Evolutionary conservation across 2,113 vertebrate species (phyloP).

Genomic region (Genyomyrus donnyi): DNA sequence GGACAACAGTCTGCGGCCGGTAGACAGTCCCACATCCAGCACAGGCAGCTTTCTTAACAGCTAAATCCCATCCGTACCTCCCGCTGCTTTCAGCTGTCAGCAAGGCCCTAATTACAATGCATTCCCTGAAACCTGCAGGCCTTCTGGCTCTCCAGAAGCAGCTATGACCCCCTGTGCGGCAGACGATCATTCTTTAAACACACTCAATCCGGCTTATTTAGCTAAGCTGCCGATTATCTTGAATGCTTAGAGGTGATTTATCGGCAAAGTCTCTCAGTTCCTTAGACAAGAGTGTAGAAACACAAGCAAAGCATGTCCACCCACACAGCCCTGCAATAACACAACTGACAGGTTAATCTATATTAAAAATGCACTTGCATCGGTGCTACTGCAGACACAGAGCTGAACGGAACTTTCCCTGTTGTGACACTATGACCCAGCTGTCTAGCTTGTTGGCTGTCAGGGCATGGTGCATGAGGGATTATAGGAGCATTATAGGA

Average conservation of each 20-base stretch:
- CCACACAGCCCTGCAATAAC: neutral
- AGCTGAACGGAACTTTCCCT: neutral
- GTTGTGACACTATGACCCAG: neutral
- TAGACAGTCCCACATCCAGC: neutral
- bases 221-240: neutral
- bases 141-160: neutral
- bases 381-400: neutral
- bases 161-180: neutral
- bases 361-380: neutral
- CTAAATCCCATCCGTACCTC: neutral
- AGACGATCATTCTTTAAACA: neutral
- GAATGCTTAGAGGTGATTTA: neutral
- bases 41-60: neutral
- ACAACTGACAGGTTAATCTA: neutral
- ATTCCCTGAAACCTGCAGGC: neutral
- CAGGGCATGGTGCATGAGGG: neutral
- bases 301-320: neutral
- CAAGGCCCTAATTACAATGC: neutral
- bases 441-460: neutral
- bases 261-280: neutral
- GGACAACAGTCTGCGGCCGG: neutral
- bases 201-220: neutral
- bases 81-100: neutral
- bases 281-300: neutral
- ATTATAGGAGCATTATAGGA: neutral